These are phyloP conservation scores for Ctenopoma multispine DNA, from an alignment of 2,797 vertebrate genomes.

Conservation along the genomic window DNA sequence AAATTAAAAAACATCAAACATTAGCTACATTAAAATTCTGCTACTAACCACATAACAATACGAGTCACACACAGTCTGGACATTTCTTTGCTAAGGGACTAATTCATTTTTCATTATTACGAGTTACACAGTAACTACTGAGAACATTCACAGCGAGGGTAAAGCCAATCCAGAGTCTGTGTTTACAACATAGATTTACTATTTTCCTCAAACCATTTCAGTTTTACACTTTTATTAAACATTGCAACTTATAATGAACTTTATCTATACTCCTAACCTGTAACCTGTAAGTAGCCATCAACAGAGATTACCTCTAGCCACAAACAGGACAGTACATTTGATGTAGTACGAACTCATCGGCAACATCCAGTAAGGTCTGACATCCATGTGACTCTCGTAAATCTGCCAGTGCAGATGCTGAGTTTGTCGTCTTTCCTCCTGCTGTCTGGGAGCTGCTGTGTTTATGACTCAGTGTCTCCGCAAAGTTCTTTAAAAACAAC, in stretches of 20 bases:
- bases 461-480: slow-evolving; percentile 1
- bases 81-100: too few species aligned
- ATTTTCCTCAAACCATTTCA: too few species aligned
- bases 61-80: too few species aligned
- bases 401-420: not conserved
- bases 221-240: too few species aligned
- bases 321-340: not conserved
- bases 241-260: not conserved
- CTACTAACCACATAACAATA: too few species aligned
- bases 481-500: not conserved
- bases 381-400: not conserved
- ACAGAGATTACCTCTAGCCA: not conserved
- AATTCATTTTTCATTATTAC: too few species aligned
- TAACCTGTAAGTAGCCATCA: not conserved
- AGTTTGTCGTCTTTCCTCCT: not conserved
- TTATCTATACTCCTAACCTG: not conserved
- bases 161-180: too few species aligned
- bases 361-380: not conserved
- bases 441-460: not conserved
- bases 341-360: not conserved
- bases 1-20: too few species aligned
- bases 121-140: too few species aligned
- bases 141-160: too few species aligned
- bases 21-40: too few species aligned
- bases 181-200: too few species aligned